phyloP scores from a whole-genome alignment of 2,888 invertebrate species.

The Halictus ligatus region DNA sequence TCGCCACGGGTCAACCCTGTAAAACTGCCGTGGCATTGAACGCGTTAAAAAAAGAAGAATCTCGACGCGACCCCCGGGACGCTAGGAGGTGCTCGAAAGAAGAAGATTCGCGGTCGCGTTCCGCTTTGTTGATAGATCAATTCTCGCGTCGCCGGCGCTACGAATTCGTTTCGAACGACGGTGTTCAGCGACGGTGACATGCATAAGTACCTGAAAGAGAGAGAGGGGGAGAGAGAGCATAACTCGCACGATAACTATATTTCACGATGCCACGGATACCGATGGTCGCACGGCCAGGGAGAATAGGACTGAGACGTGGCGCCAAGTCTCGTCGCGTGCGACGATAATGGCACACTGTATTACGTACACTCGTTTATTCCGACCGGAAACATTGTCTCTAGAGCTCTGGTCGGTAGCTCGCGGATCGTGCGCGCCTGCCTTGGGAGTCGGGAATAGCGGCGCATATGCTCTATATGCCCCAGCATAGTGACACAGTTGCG shows the following conservation, averaged over 20 bases:
- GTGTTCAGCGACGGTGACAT: conserved; percentile 34
- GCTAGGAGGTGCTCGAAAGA: background rate
- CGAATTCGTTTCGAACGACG: background rate
- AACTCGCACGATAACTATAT: conserved; percentile 40
- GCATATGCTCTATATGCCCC: background rate
- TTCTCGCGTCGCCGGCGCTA: background rate
- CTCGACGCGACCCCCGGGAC: no score
- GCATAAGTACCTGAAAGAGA: conserved; percentile 57
- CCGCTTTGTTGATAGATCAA: background rate
- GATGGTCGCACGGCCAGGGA: conserved; percentile 29
- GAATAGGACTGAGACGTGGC: conserved; percentile 50
- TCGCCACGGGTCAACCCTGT: no score
- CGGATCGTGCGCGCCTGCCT: background rate
- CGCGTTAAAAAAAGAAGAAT: no score
- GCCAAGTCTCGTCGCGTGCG: conserved; percentile 64
- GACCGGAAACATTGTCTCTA: conserved; percentile 36
- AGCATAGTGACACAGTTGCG: background rate
- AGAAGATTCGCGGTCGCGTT: background rate
- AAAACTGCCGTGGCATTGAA: no score
- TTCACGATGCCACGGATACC: conserved; percentile 26
- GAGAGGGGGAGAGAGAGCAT: background rate
- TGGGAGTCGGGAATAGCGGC: background rate
- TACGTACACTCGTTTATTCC: conserved; percentile 49
- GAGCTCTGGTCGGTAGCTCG: background rate
- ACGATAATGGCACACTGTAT: conserved; percentile 62